Conservation (phyloP, 2,888 invertebrate species). For the Ectemnius lituratus region DNA sequence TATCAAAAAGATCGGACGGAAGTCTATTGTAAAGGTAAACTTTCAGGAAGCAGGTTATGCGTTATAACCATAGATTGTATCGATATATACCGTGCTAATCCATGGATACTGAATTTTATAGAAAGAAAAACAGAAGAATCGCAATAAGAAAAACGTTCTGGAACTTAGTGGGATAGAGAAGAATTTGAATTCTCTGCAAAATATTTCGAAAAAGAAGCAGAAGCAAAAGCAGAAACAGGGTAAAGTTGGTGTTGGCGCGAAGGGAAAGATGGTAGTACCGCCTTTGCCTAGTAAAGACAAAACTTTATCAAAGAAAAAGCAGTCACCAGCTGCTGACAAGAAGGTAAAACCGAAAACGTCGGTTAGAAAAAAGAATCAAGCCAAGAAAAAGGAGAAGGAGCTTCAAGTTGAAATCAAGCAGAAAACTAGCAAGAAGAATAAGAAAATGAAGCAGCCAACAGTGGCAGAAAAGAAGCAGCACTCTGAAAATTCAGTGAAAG, state of each 20-base stretch:
- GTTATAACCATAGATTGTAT: background rate
- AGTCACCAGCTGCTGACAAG: background rate
- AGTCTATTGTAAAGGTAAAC: background rate
- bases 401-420: background rate
- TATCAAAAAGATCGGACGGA: background rate
- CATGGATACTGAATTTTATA: background rate
- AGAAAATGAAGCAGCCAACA: background rate
- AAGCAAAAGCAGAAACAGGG: background rate
- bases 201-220: background rate
- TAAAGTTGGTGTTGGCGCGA: background rate
- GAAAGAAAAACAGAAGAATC: constrained; percentile 2
- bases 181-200: background rate
- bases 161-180: background rate
- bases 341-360: background rate
- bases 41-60: background rate
- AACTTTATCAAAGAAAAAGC: background rate
- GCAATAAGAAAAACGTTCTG: background rate
- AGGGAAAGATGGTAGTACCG: background rate
- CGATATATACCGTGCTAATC: background rate
- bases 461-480: background rate
- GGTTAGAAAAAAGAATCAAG: background rate
- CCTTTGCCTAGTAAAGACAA: background rate
- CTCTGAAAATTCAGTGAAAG: background rate
- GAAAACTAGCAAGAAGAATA: background rate
- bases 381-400: background rate